phyloP scores from a whole-genome alignment of 2,888 invertebrate genomes.

The Diachrysia chrysitis region DNA sequence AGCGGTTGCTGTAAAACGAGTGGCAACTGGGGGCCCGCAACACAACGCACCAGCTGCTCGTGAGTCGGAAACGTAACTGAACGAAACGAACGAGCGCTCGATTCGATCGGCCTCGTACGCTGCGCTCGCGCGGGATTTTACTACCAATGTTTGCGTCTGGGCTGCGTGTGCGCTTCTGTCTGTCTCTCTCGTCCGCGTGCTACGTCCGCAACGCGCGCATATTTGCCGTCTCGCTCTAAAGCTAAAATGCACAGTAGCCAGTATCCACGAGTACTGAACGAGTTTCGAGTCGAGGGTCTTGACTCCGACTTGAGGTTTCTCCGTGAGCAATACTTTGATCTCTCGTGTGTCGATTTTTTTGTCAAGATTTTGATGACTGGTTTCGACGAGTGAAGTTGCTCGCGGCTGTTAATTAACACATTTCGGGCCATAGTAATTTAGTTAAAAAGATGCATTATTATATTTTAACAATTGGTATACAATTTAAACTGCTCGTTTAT shows the following conservation, averaged over 20 bases:
- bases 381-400: conserved; percentile 77
- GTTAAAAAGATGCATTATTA: conserved; percentile 52
- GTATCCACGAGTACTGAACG: conserved; percentile 82
- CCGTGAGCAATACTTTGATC: conserved; percentile 77
- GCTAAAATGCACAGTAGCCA: conserved; percentile 83
- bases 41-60: conserved; percentile 83
- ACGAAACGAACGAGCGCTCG: conserved; percentile 83
- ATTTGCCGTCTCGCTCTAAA: conserved; percentile 61
- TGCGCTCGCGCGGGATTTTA: conserved; percentile 74
- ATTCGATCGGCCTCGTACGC: conserved; percentile 79
- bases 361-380: conserved; percentile 77
- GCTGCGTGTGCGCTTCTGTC: conserved; percentile 79
- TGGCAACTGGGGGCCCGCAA: conserved; percentile 76
- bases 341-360: conserved; percentile 83
- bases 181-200: conserved; percentile 65
- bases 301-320: conserved; percentile 83
- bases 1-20: conserved; percentile 79
- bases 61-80: conserved; percentile 82
- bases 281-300: conserved; percentile 83
- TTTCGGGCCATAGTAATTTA: conserved; percentile 71
- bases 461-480: conserved; percentile 12
- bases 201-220: conserved; percentile 29
- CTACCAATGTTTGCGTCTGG: conserved; percentile 73
- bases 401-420: conserved; percentile 80
- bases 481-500: conserved; percentile 2